Percentiles rank a stretch among this genome's conserved stretches.
phyloP scores from a whole-genome alignment of 2,888 invertebrate genomes.

The Euproctis similis region DNA sequence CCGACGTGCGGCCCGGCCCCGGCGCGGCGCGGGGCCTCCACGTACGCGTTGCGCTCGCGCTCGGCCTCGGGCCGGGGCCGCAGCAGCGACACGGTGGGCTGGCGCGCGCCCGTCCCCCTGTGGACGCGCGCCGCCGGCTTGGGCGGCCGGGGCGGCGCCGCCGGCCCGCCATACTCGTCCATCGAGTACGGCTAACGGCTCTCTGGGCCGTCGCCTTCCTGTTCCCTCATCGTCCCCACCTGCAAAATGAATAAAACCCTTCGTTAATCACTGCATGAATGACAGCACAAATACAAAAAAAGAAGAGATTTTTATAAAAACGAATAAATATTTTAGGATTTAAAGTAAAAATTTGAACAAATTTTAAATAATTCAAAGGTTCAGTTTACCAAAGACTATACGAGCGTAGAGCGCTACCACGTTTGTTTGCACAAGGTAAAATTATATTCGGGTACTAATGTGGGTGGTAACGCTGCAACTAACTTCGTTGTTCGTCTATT shows the following conservation, averaged over 20 bases:
- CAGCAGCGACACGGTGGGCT: constrained; percentile 70
- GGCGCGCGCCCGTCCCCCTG: constrained; percentile 75
- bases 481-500: too few species aligned
- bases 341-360: too few species aligned
- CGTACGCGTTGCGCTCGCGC: constrained; percentile 93
- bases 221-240: constrained; percentile 81
- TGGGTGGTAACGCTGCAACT: too few species aligned
- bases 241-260: constrained; percentile 31
- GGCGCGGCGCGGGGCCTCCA: constrained; percentile 85
- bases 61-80: constrained; percentile 90
- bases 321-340: too few species aligned
- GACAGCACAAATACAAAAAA: too few species aligned
- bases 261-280: constrained; percentile 20
- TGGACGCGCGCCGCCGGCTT: constrained; percentile 83
- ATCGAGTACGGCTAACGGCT: constrained; percentile 78
- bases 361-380: too few species aligned
- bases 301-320: too few species aligned
- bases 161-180: constrained; percentile 88
- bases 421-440: too few species aligned
- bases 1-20: constrained; percentile 80
- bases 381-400: too few species aligned
- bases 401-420: too few species aligned
- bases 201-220: constrained; percentile 80
- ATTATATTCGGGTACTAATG: too few species aligned
- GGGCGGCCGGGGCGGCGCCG: constrained; percentile 84